phyloP scores from a whole-genome alignment of 2,888 invertebrate genomes.

The Polyommatus icarus region DNA sequence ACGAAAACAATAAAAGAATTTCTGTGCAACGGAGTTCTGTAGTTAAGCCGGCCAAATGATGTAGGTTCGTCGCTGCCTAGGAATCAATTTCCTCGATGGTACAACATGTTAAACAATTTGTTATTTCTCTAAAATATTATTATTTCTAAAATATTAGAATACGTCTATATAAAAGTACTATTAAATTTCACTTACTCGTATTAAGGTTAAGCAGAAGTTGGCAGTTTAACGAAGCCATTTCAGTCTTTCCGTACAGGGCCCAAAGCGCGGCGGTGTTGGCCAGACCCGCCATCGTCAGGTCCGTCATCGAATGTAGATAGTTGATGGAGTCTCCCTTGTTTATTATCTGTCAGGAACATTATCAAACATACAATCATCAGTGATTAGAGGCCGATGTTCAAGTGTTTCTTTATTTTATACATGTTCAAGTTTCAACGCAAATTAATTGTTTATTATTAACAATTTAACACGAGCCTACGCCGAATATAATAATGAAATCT shows the following conservation, averaged over 20 bases:
- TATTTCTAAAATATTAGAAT: neutral
- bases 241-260: conserved; percentile 93
- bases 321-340: conserved; percentile 92
- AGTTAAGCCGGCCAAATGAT: too few species aligned
- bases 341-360: conserved; percentile 82
- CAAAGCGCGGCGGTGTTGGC: conserved; percentile 92
- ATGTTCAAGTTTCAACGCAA: too few species aligned
- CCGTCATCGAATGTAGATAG: conserved; percentile 90
- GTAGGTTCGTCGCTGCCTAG: too few species aligned
- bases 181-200: conserved; percentile 73
- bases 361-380: neutral
- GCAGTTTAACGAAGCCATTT: conserved; percentile 89
- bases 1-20: too few species aligned
- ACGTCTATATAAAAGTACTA: neutral
- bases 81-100: too few species aligned
- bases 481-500: too few species aligned
- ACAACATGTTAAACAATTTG: too few species aligned
- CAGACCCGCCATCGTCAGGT: conserved; percentile 89
- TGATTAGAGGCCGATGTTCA: neutral
- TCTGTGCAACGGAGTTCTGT: too few species aligned
- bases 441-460: too few species aligned
- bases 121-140: too few species aligned
- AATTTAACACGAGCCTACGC: too few species aligned
- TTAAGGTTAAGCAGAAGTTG: conserved; percentile 89
- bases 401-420: too few species aligned